Evolutionary conservation across 2,113 vertebrate genomes (phyloP).

Genomic region (Tringa solitaria): DNA sequence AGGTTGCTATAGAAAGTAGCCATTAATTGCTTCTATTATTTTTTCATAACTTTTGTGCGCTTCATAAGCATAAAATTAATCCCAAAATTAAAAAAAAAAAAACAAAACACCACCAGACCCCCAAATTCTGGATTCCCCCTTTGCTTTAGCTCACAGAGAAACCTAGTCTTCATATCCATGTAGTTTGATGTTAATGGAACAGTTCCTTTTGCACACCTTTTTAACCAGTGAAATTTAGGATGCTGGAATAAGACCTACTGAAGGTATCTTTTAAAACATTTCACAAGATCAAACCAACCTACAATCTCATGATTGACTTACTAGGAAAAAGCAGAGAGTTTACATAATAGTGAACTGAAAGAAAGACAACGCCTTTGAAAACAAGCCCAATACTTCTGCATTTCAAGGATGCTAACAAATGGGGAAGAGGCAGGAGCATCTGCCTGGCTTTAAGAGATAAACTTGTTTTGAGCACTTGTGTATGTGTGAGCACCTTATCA

Average conservation of each 20-base stretch:
- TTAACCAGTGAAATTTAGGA: neutral
- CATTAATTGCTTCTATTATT: neutral
- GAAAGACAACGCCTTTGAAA: neutral
- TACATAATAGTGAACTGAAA: neutral
- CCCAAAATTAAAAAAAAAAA: neutral
- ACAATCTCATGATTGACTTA: neutral
- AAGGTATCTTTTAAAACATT: neutral
- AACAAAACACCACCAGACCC: too few species aligned
- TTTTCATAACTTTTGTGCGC: neutral
- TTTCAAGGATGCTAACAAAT: neutral
- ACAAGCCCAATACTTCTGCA: neutral
- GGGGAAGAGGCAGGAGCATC: neutral
- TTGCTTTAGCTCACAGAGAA: neutral
- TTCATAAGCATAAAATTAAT: neutral
- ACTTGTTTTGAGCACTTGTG: neutral
- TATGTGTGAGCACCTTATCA: neutral
- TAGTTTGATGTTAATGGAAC: neutral
- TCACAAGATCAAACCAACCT: neutral
- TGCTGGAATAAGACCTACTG: neutral
- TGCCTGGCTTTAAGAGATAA: neutral
- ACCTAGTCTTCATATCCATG: neutral
- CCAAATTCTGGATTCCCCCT: neutral
- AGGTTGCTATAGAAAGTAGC: neutral
- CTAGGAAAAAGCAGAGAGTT: neutral
- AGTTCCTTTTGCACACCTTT: neutral